A percentile compares a stretch with the other conserved stretches of the same genome.
These are phyloP conservation scores for Phaetusa simplex DNA, from an alignment of 2,113 vertebrate species.

Conservation along the genomic window DNA sequence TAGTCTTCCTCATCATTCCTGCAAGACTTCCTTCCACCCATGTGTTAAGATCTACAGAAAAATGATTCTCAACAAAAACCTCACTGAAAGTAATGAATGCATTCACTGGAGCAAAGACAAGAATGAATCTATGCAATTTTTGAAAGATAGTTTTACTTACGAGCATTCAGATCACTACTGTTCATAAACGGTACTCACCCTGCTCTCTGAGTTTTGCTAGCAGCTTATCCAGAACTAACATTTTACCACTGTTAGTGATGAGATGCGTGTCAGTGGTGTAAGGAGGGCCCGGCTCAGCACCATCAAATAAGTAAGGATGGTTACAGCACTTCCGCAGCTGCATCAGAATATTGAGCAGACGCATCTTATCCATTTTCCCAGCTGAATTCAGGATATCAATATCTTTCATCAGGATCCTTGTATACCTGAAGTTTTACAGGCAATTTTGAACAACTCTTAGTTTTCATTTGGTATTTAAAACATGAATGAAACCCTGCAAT, in stretches of 20 bases:
- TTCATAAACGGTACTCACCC: slow-evolving; percentile 62
- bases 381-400: slow-evolving; percentile 90
- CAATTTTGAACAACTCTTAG: background rate
- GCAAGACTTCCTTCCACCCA: background rate
- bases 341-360: slow-evolving; percentile 90
- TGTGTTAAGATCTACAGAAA: background rate
- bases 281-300: slow-evolving; percentile 87
- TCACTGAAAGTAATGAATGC: background rate
- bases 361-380: slow-evolving; percentile 92
- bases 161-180: background rate
- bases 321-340: slow-evolving; percentile 90
- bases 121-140: background rate
- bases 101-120: background rate
- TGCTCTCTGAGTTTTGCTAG: slow-evolving; percentile 86
- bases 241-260: slow-evolving; percentile 89
- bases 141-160: background rate
- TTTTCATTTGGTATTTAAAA: background rate
- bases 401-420: slow-evolving; percentile 91
- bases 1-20: background rate
- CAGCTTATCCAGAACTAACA: slow-evolving; percentile 87
- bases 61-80: background rate
- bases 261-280: slow-evolving; percentile 91
- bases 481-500: background rate
- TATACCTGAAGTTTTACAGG: slow-evolving; percentile 80
- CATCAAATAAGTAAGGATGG: slow-evolving; percentile 89